Evolutionary conservation across 53 echinoderm and acorn worm genomes (phyloP).

Genomic region (Crossaster papposus): DNA sequence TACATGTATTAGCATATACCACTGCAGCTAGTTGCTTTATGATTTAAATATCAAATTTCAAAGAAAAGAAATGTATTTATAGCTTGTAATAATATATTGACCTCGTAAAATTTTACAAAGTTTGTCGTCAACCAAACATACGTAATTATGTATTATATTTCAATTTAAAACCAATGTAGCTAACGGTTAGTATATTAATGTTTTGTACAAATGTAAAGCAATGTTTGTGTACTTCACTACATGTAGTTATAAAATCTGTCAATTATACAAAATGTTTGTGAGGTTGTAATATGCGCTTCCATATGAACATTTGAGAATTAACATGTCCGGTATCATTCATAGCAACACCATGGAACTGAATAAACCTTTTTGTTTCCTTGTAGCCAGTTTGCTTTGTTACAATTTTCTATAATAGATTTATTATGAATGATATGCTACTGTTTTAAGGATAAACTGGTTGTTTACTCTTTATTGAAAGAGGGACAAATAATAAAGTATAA

Average conservation of each 20-base stretch:
- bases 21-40: background rate
- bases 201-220: slow-evolving; percentile 7
- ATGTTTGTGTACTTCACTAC: background rate
- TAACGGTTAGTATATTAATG: background rate
- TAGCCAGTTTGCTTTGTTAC: too few relatives aligned
- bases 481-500: background rate
- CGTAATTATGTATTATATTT: background rate
- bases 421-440: too few relatives aligned
- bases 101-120: background rate
- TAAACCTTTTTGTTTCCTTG: too few relatives aligned
- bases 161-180: background rate
- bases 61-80: background rate
- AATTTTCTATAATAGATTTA: too few relatives aligned
- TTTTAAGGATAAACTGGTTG: background rate
- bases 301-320: too few relatives aligned
- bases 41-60: background rate
- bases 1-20: too few relatives aligned
- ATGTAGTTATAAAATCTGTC: background rate
- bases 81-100: background rate
- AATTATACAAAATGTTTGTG: background rate
- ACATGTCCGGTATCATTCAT: too few relatives aligned
- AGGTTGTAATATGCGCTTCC: too few relatives aligned
- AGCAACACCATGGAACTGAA: too few relatives aligned
- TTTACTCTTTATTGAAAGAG: background rate
- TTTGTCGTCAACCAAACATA: background rate